A percentile compares a stretch with the other conserved stretches of the same genome.
These are phyloP conservation scores for Condylura cristata DNA, from an alignment of 2,113 vertebrate species.

Conservation along the genomic window DNA sequence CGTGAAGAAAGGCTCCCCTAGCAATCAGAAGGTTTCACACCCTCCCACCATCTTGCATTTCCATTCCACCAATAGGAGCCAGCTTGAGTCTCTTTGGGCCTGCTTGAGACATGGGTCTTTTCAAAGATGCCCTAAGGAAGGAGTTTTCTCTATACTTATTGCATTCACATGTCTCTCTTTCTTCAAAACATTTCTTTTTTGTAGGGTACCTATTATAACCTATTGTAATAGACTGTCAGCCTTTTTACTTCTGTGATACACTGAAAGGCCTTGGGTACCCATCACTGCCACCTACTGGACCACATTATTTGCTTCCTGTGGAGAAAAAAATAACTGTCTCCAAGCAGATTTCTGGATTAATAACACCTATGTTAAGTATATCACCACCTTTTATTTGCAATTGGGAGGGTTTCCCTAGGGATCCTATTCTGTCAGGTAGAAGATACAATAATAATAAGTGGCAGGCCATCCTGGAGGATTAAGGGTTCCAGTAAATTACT, in stretches of 20 bases:
- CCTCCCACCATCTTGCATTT: background rate
- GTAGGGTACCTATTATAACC: background rate
- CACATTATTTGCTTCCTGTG: background rate
- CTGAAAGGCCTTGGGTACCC: background rate
- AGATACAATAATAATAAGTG: conserved; percentile 70
- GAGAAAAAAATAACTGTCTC: background rate
- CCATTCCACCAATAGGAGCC: background rate
- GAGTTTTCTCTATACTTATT: background rate
- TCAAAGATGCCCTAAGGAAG: background rate
- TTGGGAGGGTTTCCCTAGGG: conserved; percentile 39
- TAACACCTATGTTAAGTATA: background rate
- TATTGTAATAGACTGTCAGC: background rate
- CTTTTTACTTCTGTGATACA: background rate
- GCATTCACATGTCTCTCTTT: background rate
- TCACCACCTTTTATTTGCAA: conserved; percentile 51
- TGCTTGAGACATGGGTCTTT: background rate
- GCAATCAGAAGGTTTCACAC: background rate
- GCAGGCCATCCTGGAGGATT: conserved; percentile 8
- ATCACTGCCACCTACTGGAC: background rate
- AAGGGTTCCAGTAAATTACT: conserved; percentile 69
- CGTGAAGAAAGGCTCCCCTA: background rate
- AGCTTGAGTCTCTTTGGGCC: too few relatives aligned
- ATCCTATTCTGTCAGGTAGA: conserved; percentile 44
- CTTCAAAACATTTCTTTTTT: background rate
- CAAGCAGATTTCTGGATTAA: background rate